A percentile compares a stretch with the other conserved stretches of the same genome.
Evolutionary conservation across 2,113 vertebrate species (phyloP).

Genomic region (Mesocricetus auratus): DNA sequence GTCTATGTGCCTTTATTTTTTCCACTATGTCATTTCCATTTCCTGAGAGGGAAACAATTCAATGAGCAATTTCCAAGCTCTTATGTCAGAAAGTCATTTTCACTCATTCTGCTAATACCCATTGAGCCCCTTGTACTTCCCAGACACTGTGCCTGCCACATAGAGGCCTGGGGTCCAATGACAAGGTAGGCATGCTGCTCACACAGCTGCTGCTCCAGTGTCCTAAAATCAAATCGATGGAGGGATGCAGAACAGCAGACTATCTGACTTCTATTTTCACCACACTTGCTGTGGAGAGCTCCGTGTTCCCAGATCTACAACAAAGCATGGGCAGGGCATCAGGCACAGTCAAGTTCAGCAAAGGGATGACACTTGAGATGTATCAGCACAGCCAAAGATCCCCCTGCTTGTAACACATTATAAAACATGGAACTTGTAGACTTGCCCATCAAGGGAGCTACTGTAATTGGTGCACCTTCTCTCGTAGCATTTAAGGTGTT

Average conservation of each 20-base stretch:
- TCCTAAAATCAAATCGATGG: not conserved
- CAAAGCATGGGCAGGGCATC: not conserved
- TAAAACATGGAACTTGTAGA: conserved; percentile 22
- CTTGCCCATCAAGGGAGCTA: conserved; percentile 46
- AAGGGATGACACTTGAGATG: conserved; percentile 40
- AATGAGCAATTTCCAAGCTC: not conserved
- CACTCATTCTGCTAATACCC: not conserved
- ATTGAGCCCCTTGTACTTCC: not conserved
- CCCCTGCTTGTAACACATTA: not conserved
- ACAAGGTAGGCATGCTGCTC: not conserved
- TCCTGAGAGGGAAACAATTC: conserved; percentile 25
- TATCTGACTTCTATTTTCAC: not conserved
- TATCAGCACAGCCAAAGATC: not conserved
- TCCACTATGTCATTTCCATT: not conserved
- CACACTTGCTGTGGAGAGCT: not conserved
- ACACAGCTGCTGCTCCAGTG: not conserved
- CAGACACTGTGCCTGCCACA: not conserved
- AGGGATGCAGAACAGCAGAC: not conserved
- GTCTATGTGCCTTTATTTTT: not conserved
- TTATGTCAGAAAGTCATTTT: not conserved
- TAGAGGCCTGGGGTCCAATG: not conserved
- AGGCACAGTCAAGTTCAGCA: not conserved
- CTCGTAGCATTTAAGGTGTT: conserved; percentile 76
- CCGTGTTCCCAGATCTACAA: not conserved
- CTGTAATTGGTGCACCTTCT: conserved; percentile 78